These are phyloP conservation scores for Notoglanidium macrostoma DNA, from an alignment of 2,797 vertebrate genomes.

Conservation along the genomic window DNA sequence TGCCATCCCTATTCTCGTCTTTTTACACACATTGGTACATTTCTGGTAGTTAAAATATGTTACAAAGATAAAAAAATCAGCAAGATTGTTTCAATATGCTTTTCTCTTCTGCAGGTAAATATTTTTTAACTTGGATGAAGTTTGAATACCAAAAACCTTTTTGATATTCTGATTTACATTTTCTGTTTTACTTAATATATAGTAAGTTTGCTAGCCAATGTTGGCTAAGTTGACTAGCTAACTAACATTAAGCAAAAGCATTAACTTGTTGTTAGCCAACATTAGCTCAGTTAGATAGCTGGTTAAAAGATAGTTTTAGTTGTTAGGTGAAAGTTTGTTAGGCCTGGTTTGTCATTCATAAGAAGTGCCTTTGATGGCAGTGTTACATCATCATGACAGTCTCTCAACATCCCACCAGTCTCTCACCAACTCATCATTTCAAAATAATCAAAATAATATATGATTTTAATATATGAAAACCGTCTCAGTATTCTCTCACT, in stretches of 20 bases:
- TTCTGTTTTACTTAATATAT: background rate
- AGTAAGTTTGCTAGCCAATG: background rate
- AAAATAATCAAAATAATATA: too few species aligned
- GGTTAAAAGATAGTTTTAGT: background rate
- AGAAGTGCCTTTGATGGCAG: background rate
- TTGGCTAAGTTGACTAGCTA: background rate
- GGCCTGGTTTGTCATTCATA: background rate
- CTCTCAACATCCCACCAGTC: background rate
- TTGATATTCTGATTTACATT: background rate
- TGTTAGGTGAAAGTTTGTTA: background rate
- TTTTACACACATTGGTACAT: constrained; percentile 7
- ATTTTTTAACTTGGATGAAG: background rate
- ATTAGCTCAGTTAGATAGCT: background rate
- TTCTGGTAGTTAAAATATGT: background rate
- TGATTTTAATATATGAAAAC: too few species aligned
- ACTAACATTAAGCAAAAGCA: background rate
- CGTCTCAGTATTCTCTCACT: too few species aligned
- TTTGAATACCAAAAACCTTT: background rate
- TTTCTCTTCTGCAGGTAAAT: background rate
- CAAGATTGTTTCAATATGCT: background rate
- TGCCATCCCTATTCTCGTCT: constrained; percentile 32
- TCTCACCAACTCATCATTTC: background rate
- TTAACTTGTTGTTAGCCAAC: background rate
- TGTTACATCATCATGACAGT: background rate
- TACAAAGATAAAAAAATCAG: background rate